phyloP scores from a whole-genome alignment of 2,888 invertebrate genomes.

The Strigamia transsilvanica region DNA sequence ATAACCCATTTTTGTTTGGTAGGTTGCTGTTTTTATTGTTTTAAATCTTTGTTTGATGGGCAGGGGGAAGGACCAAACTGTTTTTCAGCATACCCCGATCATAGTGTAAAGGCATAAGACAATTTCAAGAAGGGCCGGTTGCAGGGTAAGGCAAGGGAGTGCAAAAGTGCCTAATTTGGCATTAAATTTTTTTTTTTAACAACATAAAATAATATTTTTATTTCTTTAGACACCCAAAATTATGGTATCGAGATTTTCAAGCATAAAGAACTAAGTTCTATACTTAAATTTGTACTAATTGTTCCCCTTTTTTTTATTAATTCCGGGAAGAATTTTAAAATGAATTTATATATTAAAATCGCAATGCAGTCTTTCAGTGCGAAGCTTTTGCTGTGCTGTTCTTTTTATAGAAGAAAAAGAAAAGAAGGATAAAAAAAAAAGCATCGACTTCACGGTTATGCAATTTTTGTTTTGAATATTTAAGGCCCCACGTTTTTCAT shows the following conservation, averaged over 20 bases:
- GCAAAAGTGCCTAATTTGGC: constrained; percentile 4
- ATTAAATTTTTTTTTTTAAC: not conserved
- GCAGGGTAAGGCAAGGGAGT: constrained; percentile 33
- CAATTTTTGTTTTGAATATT: constrained; percentile 18
- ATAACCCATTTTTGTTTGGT: not conserved
- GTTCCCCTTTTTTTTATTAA: too few species aligned
- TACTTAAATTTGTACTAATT: not conserved
- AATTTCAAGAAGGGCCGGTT: constrained; percentile 41
- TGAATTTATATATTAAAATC: not conserved
- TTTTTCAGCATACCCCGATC: constrained; percentile 13
- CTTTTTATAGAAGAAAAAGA: not conserved
- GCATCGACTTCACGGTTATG: constrained; percentile 11
- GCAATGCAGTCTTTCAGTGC: not conserved
- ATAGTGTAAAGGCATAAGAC: constrained; percentile 17
- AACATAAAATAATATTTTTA: not conserved
- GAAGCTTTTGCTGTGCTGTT: not conserved
- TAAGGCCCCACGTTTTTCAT: constrained; percentile 26
- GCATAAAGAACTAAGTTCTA: not conserved
- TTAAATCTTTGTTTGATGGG: not conserved
- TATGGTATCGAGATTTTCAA: not conserved
- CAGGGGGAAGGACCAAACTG: constrained; percentile 29
- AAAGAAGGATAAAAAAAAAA: not conserved
- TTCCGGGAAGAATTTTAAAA: too few species aligned
- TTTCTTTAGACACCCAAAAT: not conserved
- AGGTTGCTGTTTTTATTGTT: not conserved